Evolutionary conservation across 2,113 vertebrate species (phyloP), one percentile per base, ranked within the genome.

Genomic region (Silurus asotus): DNA sequence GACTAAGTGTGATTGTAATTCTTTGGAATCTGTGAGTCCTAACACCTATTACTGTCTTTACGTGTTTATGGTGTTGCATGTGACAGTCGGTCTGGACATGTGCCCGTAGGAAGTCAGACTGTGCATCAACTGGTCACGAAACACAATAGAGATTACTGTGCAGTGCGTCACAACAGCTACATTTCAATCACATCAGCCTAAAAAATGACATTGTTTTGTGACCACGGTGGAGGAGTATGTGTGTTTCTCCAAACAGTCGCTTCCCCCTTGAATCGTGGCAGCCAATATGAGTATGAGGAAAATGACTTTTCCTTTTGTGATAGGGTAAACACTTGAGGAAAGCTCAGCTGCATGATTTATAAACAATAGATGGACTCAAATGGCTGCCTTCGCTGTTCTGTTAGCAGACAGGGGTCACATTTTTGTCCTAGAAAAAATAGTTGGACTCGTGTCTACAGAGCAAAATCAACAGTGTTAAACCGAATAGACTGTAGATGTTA

Each of bases 251-350:
- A 86, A 84, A 77, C 61, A 81, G 14, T 85, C 19, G 81, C 84
- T 88, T 76, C 51, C 70, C 37, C 69, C 51, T 51, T 65, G 17
- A 56, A 61, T 86, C 79, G 80, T 84, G 74, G 84, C 78, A 88
- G 72, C 49, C 82, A 75, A 10, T 64, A 65, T 53, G 17, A 90
- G 67, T 67, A 84, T 81, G 56, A 84, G 79, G 85, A 84, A 84
- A 83, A 78, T 77, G 37, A 84, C 59, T 81, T 87, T 87, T 88
- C 72, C 85, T 85, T 85, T 58, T 85, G 61, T 79, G 70, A 77
- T 76, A 83, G 86, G 53, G 72, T 88, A 87, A 90, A 92, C 85
- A 89, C 72, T 69, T 83, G 70, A 88, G 53, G 65, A 85, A 53
- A 80, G 67, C 49, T 84, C 55, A 84, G 83, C 65, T 45, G 17